phyloP scores from a whole-genome alignment of 35 echinoderm and acorn worm species.

The Heliocidaris erythrogramma region DNA sequence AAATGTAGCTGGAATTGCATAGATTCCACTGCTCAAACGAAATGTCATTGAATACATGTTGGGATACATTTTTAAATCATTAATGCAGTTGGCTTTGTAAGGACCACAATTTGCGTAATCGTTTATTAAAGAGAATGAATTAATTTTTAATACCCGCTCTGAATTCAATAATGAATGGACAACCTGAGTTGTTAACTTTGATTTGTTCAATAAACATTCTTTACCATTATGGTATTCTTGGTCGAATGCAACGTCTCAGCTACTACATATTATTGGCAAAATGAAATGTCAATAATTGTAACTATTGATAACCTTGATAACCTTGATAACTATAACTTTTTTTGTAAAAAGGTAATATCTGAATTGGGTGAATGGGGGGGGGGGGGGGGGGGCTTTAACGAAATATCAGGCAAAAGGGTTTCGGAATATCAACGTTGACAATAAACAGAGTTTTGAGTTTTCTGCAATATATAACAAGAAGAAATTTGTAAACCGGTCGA shows the following conservation, averaged over 20 bases:
- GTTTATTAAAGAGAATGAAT: neutral
- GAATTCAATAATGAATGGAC: neutral
- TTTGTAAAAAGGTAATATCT: too few species aligned
- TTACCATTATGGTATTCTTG: neutral
- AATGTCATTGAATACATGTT: conserved; percentile 18
- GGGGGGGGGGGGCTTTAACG: too few species aligned
- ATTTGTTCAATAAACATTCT: neutral
- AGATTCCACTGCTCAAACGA: neutral
- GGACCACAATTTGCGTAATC: neutral
- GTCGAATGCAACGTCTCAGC: neutral
- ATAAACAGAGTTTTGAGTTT: too few species aligned
- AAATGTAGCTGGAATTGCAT: neutral
- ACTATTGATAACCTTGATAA: too few species aligned
- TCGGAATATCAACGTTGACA: too few species aligned
- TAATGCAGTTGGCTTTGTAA: neutral
- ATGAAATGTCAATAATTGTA: too few species aligned
- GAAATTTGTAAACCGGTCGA: too few species aligned
- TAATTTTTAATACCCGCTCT: neutral
- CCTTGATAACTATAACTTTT: too few species aligned
- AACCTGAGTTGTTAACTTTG: neutral
- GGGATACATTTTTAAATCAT: neutral
- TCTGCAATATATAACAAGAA: too few species aligned
- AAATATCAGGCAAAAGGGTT: too few species aligned
- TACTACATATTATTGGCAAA: neutral
- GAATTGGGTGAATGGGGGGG: too few species aligned